These are phyloP conservation scores for Anolis carolinensis DNA, from an alignment of 2,113 vertebrate species.

Conservation along the genomic window DNA sequence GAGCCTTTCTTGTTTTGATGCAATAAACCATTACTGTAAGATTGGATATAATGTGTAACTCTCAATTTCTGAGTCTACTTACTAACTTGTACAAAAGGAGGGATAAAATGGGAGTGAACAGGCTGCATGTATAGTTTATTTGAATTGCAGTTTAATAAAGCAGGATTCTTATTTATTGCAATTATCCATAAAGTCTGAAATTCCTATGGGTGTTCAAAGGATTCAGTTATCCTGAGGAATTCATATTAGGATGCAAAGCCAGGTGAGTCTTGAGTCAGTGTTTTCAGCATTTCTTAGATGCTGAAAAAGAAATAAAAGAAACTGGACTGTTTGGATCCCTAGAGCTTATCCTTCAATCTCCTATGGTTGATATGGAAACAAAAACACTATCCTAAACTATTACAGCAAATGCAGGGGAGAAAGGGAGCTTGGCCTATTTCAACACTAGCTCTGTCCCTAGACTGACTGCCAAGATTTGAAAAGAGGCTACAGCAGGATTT, in stretches of 20 bases:
- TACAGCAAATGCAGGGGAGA: background rate
- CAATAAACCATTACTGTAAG: background rate
- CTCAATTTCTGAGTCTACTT: background rate
- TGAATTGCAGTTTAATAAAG: background rate
- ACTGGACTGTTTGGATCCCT: background rate
- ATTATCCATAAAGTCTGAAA: background rate
- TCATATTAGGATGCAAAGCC: conserved; percentile 1
- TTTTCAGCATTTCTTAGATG: background rate
- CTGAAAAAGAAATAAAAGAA: background rate
- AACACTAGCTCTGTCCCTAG: background rate
- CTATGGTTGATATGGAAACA: background rate
- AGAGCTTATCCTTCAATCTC: background rate
- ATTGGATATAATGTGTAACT: background rate
- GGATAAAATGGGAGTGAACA: background rate
- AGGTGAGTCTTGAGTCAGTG: background rate
- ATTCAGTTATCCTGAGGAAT: background rate
- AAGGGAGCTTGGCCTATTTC: background rate
- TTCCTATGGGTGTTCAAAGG: background rate
- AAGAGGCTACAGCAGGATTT: background rate
- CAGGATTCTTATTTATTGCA: background rate
- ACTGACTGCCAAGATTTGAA: background rate
- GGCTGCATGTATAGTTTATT: background rate
- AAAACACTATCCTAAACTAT: background rate
- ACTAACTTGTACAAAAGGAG: background rate
- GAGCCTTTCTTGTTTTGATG: background rate